phyloP scores from a whole-genome alignment of 2,113 vertebrate species.

The Crotalus helleri region DNA sequence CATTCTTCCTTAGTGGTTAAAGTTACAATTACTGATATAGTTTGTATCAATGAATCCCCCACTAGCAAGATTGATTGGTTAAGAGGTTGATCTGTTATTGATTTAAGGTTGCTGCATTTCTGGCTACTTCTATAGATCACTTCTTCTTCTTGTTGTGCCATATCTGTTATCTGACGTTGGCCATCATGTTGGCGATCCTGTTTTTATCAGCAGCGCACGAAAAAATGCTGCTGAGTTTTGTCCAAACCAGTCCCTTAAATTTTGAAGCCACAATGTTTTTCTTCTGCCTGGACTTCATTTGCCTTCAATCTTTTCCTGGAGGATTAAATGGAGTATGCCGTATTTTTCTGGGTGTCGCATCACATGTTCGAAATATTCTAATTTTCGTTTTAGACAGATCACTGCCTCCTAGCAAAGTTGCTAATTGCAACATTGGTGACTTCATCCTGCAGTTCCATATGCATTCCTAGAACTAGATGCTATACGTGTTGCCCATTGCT shows the following conservation, averaged over 20 bases:
- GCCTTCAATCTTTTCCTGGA: no score
- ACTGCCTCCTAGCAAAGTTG: background rate
- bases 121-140: background rate
- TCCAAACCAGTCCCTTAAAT: no score
- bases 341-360: no score
- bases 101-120: background rate
- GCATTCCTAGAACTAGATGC: background rate
- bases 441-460: background rate
- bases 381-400: background rate
- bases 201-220: no score
- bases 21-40: background rate
- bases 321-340: no score
- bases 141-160: background rate
- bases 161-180: no score
- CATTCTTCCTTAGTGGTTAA: background rate
- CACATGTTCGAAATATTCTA: no score
- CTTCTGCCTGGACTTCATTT: no score
- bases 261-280: no score
- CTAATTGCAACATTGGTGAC: background rate
- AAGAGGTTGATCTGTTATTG: background rate
- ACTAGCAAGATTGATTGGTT: background rate
- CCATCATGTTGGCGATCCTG: no score
- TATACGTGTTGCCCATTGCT: background rate
- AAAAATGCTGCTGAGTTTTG: no score
- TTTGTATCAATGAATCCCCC: background rate